Percentiles rank a stretch among this genome's conserved stretches.
phyloP scores from a whole-genome alignment of 2,113 vertebrate species.

The Passer domesticus region DNA sequence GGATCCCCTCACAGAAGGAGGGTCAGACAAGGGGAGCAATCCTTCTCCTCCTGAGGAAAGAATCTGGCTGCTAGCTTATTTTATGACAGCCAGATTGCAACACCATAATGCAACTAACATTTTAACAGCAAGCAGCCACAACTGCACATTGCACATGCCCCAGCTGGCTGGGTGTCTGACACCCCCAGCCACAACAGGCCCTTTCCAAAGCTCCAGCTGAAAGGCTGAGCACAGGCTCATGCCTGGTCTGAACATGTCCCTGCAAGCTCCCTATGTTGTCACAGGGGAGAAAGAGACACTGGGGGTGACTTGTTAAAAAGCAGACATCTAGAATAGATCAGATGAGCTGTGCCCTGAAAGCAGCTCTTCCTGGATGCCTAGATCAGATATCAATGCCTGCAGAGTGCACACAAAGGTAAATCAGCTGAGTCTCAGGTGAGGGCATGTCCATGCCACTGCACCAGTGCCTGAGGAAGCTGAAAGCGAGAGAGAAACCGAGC shows the following conservation, averaged over 20 bases:
- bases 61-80: background rate
- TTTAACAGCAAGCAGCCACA: background rate
- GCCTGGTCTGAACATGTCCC: background rate
- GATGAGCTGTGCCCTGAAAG: background rate
- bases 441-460: background rate
- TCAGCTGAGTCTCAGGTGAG: background rate
- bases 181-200: background rate
- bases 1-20: background rate
- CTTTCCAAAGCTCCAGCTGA: background rate
- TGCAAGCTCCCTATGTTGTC: background rate
- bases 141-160: background rate
- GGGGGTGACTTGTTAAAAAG: background rate
- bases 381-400: background rate
- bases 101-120: background rate
- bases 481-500: background rate
- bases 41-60: background rate
- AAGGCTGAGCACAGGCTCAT: background rate
- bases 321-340: background rate
- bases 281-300: background rate
- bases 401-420: background rate
- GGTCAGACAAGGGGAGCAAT: background rate
- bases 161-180: background rate
- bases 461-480: background rate
- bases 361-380: background rate
- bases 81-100: background rate